Evolutionary conservation across 2,113 vertebrate genomes (phyloP).

Genomic region (Lontra canadensis): DNA sequence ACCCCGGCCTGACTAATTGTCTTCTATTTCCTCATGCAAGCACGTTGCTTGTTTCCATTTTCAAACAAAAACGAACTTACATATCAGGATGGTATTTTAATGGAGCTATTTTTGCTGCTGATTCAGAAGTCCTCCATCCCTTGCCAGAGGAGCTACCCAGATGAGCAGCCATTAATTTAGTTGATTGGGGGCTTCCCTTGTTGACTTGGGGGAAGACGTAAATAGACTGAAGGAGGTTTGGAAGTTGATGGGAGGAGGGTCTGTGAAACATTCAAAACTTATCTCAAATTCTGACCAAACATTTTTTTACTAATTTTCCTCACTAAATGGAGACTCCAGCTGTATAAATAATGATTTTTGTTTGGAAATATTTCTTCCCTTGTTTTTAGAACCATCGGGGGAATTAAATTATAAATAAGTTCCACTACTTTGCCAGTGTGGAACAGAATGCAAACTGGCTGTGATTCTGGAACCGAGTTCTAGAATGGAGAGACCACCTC

Average conservation of each 20-base stretch:
- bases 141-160: conserved; percentile 24
- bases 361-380: conserved; percentile 77
- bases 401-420: conserved; percentile 77
- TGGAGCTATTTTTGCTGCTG: conserved; percentile 40
- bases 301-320: conserved; percentile 71
- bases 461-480: neutral
- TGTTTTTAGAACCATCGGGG: conserved; percentile 66
- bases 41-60: conserved; percentile 63
- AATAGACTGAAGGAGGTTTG: neutral
- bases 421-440: neutral
- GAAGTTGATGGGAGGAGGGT: neutral
- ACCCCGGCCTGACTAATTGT: conserved; percentile 31
- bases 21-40: conserved; percentile 37
- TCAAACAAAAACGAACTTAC: conserved; percentile 47
- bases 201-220: neutral
- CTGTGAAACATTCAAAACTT: conserved; percentile 48
- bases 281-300: conserved; percentile 59
- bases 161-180: neutral
- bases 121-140: neutral
- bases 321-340: conserved; percentile 73
- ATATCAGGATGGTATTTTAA: conserved; percentile 42
- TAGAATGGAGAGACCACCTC: neutral
- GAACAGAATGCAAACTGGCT: neutral
- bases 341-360: conserved; percentile 79
- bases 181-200: conserved; percentile 25